Evolutionary conservation across 2,888 invertebrate genomes (phyloP), one percentile per base, ranked within the genome.

Genomic region (Stictocephala bisonia): DNA sequence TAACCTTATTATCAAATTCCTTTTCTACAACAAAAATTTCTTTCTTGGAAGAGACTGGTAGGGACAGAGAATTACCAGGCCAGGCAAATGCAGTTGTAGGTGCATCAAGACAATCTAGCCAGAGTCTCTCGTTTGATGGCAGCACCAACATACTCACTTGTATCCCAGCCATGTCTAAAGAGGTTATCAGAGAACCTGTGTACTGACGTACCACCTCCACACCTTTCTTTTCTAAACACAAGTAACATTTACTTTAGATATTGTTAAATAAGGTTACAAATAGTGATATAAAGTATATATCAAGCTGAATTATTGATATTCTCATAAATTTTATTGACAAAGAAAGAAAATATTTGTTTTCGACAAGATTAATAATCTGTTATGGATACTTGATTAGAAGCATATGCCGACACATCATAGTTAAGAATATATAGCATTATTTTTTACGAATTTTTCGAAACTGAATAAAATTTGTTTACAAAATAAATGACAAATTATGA

Each of bases 81-180:
- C 90, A 90, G 40, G 85, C 85, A 7, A 87, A 85, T 1, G 89
- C 89, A 20, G 83, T 83, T 0, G 90, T 90, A 9, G 85, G 83
- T 2, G 84, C 85, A 80, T 92, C 91, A 22, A 92, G 83, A 51
- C 87, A 85, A 3, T 84, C 80, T 73, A 91, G 75, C 83, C 90
- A 88, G 0, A 84, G 75, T 1, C 83, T 83, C 20, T 85, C 79
- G 29, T 84, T 79, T 3, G 81, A 74, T 11, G 84, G 84, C 9
- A 90, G 81, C 77, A 88, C 88, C 9, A 93, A 80, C 18, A 95
- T 78, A 13, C 93, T 91, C 26, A 96, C 86, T 77, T 93, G 91
- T 78, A 94, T 86, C 6, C 94, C 95, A 69, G 90, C 88, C 88
- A 92, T 92, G 80, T 94, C 91, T 53, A 94, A 82, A 0, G 94